These are phyloP conservation scores for Centropristis striata DNA, from an alignment of 2,113 vertebrate species.

Conservation along the genomic window DNA sequence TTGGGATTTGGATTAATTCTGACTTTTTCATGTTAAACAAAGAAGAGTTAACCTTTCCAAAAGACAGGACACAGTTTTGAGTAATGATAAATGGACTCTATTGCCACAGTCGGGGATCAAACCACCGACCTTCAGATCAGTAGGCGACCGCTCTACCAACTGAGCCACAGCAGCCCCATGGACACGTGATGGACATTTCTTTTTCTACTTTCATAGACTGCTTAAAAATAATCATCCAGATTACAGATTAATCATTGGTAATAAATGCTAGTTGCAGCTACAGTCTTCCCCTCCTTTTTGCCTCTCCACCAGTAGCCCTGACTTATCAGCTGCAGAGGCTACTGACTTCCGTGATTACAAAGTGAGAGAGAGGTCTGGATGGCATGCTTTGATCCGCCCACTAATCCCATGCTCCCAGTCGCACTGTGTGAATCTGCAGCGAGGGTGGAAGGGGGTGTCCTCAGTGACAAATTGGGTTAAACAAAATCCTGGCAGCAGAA, in stretches of 20 bases:
- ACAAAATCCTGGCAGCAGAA: slow-evolving; percentile 82
- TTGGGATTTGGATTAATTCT: no score
- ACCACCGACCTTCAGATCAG: no score
- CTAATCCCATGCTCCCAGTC: slow-evolving; percentile 68
- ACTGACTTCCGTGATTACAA: slow-evolving; percentile 67
- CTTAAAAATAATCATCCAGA: neutral
- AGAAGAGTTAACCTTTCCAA: neutral
- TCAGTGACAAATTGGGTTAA: slow-evolving; percentile 84
- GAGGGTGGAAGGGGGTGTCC: slow-evolving; percentile 59
- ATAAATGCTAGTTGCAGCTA: neutral
- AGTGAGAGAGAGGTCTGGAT: slow-evolving; percentile 51
- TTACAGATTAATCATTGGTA: neutral
- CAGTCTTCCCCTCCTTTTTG: slow-evolving; percentile 4
- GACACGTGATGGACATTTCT: neutral
- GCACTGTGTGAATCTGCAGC: slow-evolving; percentile 51
- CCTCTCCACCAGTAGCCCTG: slow-evolving; percentile 13
- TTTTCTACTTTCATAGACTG: neutral
- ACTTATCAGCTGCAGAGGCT: slow-evolving; percentile 65
- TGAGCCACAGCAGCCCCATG: no score
- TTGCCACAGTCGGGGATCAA: no score
- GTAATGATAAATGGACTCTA: no score
- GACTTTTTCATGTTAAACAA: neutral
- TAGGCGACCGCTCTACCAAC: no score
- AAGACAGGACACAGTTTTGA: no score
- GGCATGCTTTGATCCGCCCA: slow-evolving; percentile 81